Evolutionary conservation across 2,888 invertebrate species (phyloP).

Genomic region (Pecten maximus): DNA sequence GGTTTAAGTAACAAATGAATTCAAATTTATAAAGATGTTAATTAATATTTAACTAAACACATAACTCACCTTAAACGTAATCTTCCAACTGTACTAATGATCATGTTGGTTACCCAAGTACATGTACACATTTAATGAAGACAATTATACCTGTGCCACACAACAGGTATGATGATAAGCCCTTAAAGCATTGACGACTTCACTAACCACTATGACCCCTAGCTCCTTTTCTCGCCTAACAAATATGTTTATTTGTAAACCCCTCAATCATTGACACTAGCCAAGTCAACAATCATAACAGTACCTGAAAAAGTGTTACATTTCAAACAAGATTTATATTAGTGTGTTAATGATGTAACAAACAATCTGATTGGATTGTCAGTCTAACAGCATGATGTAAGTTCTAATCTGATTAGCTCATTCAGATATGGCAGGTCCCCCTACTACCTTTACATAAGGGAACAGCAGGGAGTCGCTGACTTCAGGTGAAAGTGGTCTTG

Average conservation of each 20-base stretch:
- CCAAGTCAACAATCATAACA: neutral
- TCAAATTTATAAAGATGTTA: too few species aligned
- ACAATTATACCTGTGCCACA: too few species aligned
- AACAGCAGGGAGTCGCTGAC: neutral
- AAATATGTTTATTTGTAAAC: neutral
- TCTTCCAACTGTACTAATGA: too few species aligned
- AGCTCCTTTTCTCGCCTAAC: neutral
- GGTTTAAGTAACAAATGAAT: too few species aligned
- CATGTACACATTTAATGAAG: too few species aligned
- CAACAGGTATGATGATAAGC: neutral
- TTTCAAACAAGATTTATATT: neutral
- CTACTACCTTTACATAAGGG: neutral
- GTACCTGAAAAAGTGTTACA: neutral
- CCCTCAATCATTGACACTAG: neutral
- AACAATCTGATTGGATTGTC: conserved; percentile 28
- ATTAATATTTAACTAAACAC: too few species aligned
- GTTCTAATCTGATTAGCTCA: neutral
- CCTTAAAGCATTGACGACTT: neutral
- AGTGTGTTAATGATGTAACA: neutral
- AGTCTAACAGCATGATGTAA: conserved; percentile 3
- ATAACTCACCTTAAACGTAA: neutral
- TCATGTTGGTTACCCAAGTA: too few species aligned
- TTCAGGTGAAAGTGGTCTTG: neutral
- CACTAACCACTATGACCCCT: neutral
- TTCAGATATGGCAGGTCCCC: neutral